phyloP scores from a whole-genome alignment of 1,140 invertebrate species.

The Kradibia gibbosae region DNA sequence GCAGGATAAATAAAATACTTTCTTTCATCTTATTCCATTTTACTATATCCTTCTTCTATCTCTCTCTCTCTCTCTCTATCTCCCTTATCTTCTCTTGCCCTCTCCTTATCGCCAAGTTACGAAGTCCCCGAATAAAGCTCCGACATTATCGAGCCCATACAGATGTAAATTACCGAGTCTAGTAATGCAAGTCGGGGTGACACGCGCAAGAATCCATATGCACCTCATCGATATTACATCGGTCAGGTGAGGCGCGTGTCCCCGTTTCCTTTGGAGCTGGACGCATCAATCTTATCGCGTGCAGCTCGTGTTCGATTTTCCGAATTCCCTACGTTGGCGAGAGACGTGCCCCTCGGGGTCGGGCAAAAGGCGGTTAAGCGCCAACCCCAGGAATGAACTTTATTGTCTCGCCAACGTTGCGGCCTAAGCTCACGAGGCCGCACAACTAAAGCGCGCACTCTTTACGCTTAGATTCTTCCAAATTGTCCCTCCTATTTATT shows the following conservation, averaged over 20 bases:
- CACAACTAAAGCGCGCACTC: no score
- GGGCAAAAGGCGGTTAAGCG: no score
- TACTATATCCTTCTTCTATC: no score
- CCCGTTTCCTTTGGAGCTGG: neutral
- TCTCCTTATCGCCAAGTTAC: neutral
- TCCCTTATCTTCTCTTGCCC: neutral
- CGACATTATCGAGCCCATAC: conserved; percentile 8
- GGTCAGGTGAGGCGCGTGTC: neutral
- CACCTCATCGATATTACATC: neutral
- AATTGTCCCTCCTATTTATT: no score
- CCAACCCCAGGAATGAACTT: neutral
- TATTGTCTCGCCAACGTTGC: no score
- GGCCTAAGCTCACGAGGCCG: no score
- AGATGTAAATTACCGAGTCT: neutral
- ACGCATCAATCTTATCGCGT: conserved; percentile 10
- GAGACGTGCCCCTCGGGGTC: no score
- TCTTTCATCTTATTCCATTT: no score
- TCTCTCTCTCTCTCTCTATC: no score
- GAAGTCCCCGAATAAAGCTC: neutral
- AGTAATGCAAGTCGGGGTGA: neutral
- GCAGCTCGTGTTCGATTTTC: neutral
- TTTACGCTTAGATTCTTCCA: no score
- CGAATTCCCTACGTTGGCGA: neutral
- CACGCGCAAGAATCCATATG: neutral
- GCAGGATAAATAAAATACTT: no score